A percentile compares a stretch with the other conserved stretches of the same genome.
phyloP scores from a whole-genome alignment of 2,888 invertebrate genomes.

The Dione vanillae region DNA sequence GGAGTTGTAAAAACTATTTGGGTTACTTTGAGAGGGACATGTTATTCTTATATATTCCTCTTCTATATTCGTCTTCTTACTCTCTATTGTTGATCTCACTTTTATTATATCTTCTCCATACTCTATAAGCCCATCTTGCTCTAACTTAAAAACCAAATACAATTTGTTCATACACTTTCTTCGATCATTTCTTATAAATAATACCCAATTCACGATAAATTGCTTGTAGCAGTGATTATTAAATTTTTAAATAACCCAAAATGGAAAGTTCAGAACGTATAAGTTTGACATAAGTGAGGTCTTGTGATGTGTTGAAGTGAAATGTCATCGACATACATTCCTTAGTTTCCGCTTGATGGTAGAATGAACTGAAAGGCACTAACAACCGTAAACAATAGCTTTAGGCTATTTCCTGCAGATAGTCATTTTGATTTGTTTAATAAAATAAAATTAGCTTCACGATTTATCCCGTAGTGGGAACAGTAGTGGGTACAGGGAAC shows the following conservation, averaged over 20 bases:
- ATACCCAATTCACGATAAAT: background rate
- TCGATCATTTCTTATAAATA: background rate
- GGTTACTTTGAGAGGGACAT: too few species aligned
- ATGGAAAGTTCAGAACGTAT: constrained; percentile 4
- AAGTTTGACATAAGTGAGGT: constrained; percentile 11
- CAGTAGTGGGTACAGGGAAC: too few species aligned
- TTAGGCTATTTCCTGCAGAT: too few species aligned
- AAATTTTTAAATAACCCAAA: constrained; percentile 1
- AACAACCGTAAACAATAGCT: background rate
- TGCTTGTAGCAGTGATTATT: background rate
- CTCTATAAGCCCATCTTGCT: too few species aligned
- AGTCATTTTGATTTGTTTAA: too few species aligned
- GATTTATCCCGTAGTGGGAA: background rate
- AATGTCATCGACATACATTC: background rate
- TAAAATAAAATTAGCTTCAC: background rate
- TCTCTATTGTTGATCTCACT: too few species aligned
- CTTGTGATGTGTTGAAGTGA: background rate
- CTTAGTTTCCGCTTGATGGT: background rate
- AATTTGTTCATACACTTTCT: background rate
- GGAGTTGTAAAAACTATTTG: too few species aligned
- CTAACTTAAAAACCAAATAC: background rate
- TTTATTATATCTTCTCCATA: too few species aligned
- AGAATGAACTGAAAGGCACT: background rate
- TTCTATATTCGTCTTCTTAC: too few species aligned
- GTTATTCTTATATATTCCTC: too few species aligned